A percentile compares a stretch with the other conserved stretches of the same genome.
Conservation (phyloP, 2,888 invertebrate genomes). For the Troglohyphantes excavatus region DNA sequence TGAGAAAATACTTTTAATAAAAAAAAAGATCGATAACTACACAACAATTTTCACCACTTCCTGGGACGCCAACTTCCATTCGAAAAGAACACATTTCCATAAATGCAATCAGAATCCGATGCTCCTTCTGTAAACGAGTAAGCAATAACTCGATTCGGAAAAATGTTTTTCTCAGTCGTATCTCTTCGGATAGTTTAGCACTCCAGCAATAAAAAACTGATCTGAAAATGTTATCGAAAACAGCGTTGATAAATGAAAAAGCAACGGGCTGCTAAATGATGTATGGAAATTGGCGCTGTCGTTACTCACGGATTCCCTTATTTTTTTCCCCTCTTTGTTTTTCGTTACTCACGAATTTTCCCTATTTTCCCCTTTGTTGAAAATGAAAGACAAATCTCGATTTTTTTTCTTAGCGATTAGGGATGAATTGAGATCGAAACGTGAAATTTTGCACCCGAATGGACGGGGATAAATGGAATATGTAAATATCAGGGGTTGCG, state of each 20-base stretch:
- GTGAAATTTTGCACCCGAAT: constrained; percentile 17
- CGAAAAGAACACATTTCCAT: constrained; percentile 52
- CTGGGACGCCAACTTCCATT: neutral
- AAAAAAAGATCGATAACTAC: neutral
- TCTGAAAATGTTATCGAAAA: constrained; percentile 13
- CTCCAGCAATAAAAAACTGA: constrained; percentile 10
- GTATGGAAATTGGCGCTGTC: constrained; percentile 52
- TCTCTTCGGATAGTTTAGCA: constrained; percentile 69
- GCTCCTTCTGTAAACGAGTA: constrained; percentile 44
- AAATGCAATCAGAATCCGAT: constrained; percentile 53
- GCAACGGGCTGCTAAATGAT: constrained; percentile 47
- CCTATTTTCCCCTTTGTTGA: neutral
- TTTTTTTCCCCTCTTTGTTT: too few relatives aligned
- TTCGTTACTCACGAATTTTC: neutral
- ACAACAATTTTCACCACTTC: neutral
- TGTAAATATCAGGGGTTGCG: constrained; percentile 28
- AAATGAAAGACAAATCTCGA: constrained; percentile 22
- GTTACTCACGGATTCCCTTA: neutral
- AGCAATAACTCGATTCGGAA: constrained; percentile 64
- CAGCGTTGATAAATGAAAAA: constrained; percentile 26
- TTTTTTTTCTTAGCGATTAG: constrained; percentile 31
- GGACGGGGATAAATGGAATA: constrained; percentile 42
- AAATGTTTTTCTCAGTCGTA: constrained; percentile 24
- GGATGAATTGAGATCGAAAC: constrained; percentile 28
- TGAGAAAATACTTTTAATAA: neutral